Evolutionary conservation across 1,140 invertebrate species (phyloP).

Genomic region (Caerostris darwini): DNA sequence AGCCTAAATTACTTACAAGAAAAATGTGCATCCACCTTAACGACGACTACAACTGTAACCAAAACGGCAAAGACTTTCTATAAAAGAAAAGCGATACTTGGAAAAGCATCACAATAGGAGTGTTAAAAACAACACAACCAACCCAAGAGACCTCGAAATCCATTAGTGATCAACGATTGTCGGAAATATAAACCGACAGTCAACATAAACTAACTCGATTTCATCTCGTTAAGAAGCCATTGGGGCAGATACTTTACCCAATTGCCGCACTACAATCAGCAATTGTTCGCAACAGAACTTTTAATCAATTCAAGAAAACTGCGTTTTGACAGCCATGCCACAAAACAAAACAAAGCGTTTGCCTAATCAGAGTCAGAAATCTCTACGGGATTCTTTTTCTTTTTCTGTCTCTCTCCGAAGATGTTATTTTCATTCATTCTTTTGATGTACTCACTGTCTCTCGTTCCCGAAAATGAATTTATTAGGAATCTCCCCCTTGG

Average conservation of each 20-base stretch:
- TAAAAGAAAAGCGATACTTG: neutral
- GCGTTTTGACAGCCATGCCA: neutral
- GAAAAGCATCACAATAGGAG: neutral
- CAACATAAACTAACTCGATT: slow-evolving; percentile 19
- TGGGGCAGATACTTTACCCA: neutral
- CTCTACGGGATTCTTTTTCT: neutral
- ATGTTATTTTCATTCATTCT: neutral
- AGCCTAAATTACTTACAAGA: too few relatives aligned
- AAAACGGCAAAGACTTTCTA: too few relatives aligned
- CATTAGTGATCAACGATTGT: neutral
- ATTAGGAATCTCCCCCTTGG: neutral
- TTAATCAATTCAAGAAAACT: neutral
- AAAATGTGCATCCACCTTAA: too few relatives aligned
- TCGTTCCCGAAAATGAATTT: neutral
- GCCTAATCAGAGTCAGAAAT: neutral
- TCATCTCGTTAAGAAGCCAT: neutral
- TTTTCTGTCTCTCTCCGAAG: neutral
- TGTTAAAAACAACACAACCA: neutral
- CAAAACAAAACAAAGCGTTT: slow-evolving; percentile 26
- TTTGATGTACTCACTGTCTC: neutral
- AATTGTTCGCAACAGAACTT: neutral
- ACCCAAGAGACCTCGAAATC: neutral
- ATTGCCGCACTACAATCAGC: neutral
- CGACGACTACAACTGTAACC: too few relatives aligned
- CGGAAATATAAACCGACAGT: neutral